Evolutionary conservation across 2,888 invertebrate species (phyloP), one percentile per base, ranked within the genome.

Genomic region (Zaprionus bogoriensis): DNA sequence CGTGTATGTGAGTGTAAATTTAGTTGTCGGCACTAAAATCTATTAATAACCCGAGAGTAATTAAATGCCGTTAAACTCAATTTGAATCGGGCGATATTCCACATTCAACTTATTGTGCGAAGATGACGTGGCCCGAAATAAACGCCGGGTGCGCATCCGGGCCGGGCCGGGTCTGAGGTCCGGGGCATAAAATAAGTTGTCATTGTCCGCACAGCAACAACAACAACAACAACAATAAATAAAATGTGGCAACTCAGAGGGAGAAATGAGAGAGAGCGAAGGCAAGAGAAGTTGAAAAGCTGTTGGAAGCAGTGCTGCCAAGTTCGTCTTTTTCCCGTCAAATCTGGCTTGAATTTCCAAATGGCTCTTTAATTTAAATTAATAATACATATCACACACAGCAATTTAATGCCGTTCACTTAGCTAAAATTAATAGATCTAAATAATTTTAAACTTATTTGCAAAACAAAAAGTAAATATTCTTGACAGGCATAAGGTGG

Each of bases 151-250:
- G n/a, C n/a, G n/a, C n/a, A n/a, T 2, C 25, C 30, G 38, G 51
- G 52, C 36, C 51, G 23, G n/a, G 28, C 19, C 41, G 38, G 25
- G 61, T n/a, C n/a, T n/a, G n/a, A n/a, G n/a, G n/a, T n/a, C n/a
- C n/a, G n/a, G n/a, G n/a, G n/a, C n/a, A n/a, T n/a, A n/a, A n/a
- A 67, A 44, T 59, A 65, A 61, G 67, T 70, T 45, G 50, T 71
- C 67, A 67, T 60, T 60, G 48, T 59, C 45, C 19, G 45, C 27
- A 20, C 46, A 57, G 19, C 32, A 62, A 47, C 42, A 59, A 42
- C 23, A 62, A 44, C 23, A 44, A 28, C 47, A 64, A 70, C 60
- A 77, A 57, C 67, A 74, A 74, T 77, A 77, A 77, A 77, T 78
- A 78, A 72, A 75, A 64, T 75, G 65, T 59, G 60, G 48, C 57